Base-by-base conservation (phyloP, 2,113 vertebrate genomes). In the Pseudonaja textilis region DNA sequence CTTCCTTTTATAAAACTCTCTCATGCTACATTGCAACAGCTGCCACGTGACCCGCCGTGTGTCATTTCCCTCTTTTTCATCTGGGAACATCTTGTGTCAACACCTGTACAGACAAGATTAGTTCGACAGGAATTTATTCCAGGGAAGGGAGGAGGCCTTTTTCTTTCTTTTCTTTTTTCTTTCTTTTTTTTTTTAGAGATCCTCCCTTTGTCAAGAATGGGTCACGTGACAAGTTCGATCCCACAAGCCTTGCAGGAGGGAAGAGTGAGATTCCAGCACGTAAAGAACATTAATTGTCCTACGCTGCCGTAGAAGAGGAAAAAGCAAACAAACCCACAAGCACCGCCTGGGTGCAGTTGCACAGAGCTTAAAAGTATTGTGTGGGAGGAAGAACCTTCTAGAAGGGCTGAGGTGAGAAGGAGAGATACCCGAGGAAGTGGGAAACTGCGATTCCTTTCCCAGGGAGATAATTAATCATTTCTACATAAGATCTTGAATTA, bases 81-180 rank as follows among this genome's bases (percentile, higher is more conserved):
- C 81, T 87, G 61, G 89, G 89, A 95, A 85, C 87, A 94, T 94
- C 94, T 94, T 93, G 93, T 93, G 59, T 81, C 95, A 95, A 92
- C 96, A 97, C 97, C 96, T 97, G 95, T 94, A 88, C 91, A 96
- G 97, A 96, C 96, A 97, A 93, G 96, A 94, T 92, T 95, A 94
- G 91, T 95, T 96, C 92, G 93, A 95, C 95, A 74, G 5, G 95
- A 97, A 93, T 94, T 57, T 56, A 90, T 94, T 94, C 90, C 22
- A 90, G 92, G 81, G 16, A 94, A 85, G 23, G 89, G 88, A 90
- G 89, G 55, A 69, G 90, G 0, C 93, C 3, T 5, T 69, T 34
- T 69, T n/a, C n/a, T 42, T 42, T 42, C 2, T 69, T 34, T 69
- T 34, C 12, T 95, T 93, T 95, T 95, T 93, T 85, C n/a, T 42